Evolutionary conservation across 2,113 vertebrate species (phyloP), one percentile per base, ranked within the genome.

Genomic region (Notechis scutatus): DNA sequence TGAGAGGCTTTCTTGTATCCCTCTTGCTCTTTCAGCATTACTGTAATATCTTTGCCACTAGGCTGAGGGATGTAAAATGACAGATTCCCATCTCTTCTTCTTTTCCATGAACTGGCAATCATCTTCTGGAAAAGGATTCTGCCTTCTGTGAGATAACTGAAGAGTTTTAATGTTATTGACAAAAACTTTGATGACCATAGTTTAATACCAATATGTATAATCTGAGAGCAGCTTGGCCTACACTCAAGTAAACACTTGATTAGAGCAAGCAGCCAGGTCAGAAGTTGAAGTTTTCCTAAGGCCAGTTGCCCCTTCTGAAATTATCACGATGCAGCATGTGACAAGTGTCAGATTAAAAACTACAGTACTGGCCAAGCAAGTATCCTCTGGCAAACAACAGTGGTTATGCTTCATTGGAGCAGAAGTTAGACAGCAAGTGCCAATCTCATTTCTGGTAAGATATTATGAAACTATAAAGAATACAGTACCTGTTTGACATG

Each of bases 11-110:
- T 92, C 90, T 96, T 95, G 93, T 92, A 95, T 85, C 94, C 95
- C 91, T 89, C 88, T 93, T 95, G 91, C 34, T 92, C 93, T 94
- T 95, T 94, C 95, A 96, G 26, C 59, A 90, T 86, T 94, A 96
- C 18, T 42, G 74, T 42, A 81, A 96, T 94, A 92, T 96, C 94
- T 94, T 95, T 96, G 69, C 93, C 92, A 96, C 95, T 93, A 93
- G 94, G 91, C 69, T 95, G 96, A 96, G 94, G 95, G 94, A 96
- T 96, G 92, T 89, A 95, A 90, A 95, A 85, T 92, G 85, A 85
- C 89, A 94, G 85, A 91, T 95, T 96, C 94, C 93, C 95, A 89
- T 91, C 92, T 95, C 95, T 92, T 96, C 94, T 94, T 47, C 61
- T 94, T 91, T 93, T 95, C 34, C 88, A 45, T 91, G 85, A 95